These are phyloP conservation scores for Ophiodon elongatus DNA, from an alignment of 2,113 vertebrate genomes.

Conservation along the genomic window DNA sequence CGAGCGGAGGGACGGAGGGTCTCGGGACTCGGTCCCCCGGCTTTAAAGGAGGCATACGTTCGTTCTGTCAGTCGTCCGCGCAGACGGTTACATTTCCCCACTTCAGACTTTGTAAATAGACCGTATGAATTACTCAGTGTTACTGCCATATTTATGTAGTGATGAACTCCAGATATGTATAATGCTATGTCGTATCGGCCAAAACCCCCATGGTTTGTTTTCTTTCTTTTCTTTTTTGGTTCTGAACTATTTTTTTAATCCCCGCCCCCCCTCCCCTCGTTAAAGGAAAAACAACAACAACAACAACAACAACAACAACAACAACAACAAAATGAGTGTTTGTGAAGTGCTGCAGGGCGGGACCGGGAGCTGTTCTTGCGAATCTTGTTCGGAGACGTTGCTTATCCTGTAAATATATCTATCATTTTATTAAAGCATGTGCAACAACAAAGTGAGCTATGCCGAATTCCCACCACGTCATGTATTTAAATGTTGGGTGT, in stretches of 20 bases:
- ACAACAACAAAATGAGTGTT: constrained; percentile 16
- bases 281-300: background rate
- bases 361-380: constrained; percentile 76
- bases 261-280: background rate
- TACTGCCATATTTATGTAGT: constrained; percentile 95
- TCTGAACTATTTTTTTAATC: constrained; percentile 76
- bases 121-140: constrained; percentile 94
- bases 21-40: constrained; percentile 58
- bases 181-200: constrained; percentile 89
- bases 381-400: constrained; percentile 82
- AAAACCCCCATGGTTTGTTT: constrained; percentile 84
- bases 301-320: constrained; percentile 43
- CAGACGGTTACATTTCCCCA: constrained; percentile 83
- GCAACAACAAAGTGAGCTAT: constrained; percentile 89
- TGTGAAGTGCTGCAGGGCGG: constrained; percentile 71
- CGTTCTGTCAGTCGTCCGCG: constrained; percentile 69
- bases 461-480: constrained; percentile 86
- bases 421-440: constrained; percentile 99
- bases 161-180: constrained; percentile 87
- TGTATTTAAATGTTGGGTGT: constrained; percentile 85
- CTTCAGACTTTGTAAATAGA: constrained; percentile 91
- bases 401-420: constrained; percentile 96
- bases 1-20: constrained; percentile 52
- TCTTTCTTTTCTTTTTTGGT: constrained; percentile 13
- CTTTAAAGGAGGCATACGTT: constrained; percentile 79